Evolutionary conservation across 1,140 invertebrate genomes (phyloP), one percentile per base, ranked within the genome.

Genomic region (Drosophila simulans): DNA sequence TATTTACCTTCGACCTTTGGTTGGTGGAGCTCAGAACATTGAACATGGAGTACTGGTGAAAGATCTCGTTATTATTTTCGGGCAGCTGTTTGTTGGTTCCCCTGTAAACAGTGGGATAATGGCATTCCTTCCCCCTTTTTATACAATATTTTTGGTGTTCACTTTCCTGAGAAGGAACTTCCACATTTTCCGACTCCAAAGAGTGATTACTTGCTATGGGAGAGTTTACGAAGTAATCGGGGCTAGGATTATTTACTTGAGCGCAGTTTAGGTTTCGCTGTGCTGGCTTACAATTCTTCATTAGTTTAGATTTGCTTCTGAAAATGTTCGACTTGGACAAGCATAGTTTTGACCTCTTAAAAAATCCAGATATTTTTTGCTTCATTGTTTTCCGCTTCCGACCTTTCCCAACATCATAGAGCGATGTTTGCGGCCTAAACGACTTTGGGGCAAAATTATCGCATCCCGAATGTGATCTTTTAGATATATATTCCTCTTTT

Each of bases 71-170:
- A 5, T 71, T 2, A 10, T 35, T 34, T 12, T 10, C 34, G 1
- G 8, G 2, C 0, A 27, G 25, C 5, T 60, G 35, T 1, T 46
- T 22, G 27, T 8, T 5, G n/a, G 37, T 45, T 25, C 62, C 42
- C 37, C 55, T 58, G 15, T 55, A 77, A 12, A 59, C 42, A 4
- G 74, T 77, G 13, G 74, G 74, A 42, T 77, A 77, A 17, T 27
- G 66, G 13, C 49, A 22, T 4, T 5, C 25, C n/a, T 20, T 25
- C 12, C 12, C 13, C 8, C 2, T 37, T 12, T n/a, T 70, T 1
- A 10, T 4, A 10, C 12, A 2, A 20, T 5, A 20, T 0, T 11
- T 59, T 22, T 34, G n/a, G n/a, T 4, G 3, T 13, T 5, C 37
- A 22, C 3, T 42, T 4, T 4, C 25, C 4, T n/a, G 0, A 3